Evolutionary conservation across 2,113 vertebrate genomes (phyloP), one percentile per base, ranked within the genome.

Genomic region (Melanerpes aurifrons): DNA sequence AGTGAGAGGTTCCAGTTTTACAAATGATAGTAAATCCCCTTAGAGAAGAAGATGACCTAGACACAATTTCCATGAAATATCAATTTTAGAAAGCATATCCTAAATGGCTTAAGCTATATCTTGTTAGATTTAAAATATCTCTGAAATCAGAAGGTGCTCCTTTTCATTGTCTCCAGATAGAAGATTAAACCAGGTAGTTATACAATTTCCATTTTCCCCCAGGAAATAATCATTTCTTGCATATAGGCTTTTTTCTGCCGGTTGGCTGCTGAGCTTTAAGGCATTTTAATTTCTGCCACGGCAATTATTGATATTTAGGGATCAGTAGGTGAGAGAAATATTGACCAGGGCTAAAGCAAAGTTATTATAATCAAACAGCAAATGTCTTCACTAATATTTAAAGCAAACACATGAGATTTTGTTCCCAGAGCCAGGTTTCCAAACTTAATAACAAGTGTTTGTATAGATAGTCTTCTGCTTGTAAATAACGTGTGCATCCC

Each of bases 21-120:
- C 32, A 91, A 86, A 94, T 91, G 86, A 63, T 37, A 73, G 15
- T 79, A 93, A 96, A 93, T 80, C 90, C 66, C 86, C 72, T 66
- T 72, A 66, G 89, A 87, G 47, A 82, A 90, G 4, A 37, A 72
- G 53, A 61, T 87, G 81, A 95, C 62, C 78, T 82, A 92, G 93
- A 92, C 93, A 96, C 70, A 67, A 68, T 80, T 95, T 95, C 82
- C 70, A 94, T 53, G 28, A 93, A 89, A 91, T 81, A 80, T 17
- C 66, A 50, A 15, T 93, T 92, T 96, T 83, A 88, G 45, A 76
- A 96, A 89, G 72, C 14, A 69, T 86, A 25, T 57, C 68, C 89
- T 93, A 58, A 81, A 67, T 48, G 40, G 82, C 16, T 88, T 92
- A 47, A 70, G 16, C 24, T 58, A 63, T 7, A 31, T 90, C 13